Evolutionary conservation across 2,888 invertebrate species (phyloP), one percentile per base, ranked within the genome.

Genomic region (Geophilus truncorum): DNA sequence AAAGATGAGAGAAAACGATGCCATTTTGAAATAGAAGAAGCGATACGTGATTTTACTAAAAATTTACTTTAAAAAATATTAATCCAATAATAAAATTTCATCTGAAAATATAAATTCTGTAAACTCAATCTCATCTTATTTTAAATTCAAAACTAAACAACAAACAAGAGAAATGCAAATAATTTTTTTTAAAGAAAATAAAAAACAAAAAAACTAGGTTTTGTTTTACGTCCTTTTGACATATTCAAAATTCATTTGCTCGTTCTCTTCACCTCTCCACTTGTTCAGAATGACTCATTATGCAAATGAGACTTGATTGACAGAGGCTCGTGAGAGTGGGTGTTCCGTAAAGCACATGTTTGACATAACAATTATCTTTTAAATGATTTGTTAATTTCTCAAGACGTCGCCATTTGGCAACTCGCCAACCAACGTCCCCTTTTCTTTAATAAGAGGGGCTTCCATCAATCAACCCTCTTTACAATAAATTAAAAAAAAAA

Each of bases 381-480:
- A 77, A 77, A 77, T 77, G 77, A 77, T 77, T 77, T 77, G 77
- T 77, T 77, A 77, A 77, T 77, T 77, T 77, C 77, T 77, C 77
- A 32, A 77, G 23, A 25, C 70, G 70, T 23, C 23, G 70, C 21
- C 70, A 70, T 70, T 70, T 70, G 70, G 70, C 70, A 70, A 25
- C 23, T 40, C 40, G 40, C 40, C 40, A 40, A 15, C 9, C 40
- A 40, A 40, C 40, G 40, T 40, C 40, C 40, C 40, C 15, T 12
- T 15, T 15, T 40, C 40, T 9, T 9, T 40, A 40, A 40, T 34
- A 34, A 5, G 34, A 40, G 15, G 15, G 40, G 40, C 10, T 40
- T 40, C 40, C 40, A 40, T 40, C 40, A 40, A 40, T 40, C 40
- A 40, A 40, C 9, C 40, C 40, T 15, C 40, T 9, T 2, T 40